phyloP scores from a whole-genome alignment of 2,888 invertebrate species.

The Dasysyrphus tricinctus region DNA sequence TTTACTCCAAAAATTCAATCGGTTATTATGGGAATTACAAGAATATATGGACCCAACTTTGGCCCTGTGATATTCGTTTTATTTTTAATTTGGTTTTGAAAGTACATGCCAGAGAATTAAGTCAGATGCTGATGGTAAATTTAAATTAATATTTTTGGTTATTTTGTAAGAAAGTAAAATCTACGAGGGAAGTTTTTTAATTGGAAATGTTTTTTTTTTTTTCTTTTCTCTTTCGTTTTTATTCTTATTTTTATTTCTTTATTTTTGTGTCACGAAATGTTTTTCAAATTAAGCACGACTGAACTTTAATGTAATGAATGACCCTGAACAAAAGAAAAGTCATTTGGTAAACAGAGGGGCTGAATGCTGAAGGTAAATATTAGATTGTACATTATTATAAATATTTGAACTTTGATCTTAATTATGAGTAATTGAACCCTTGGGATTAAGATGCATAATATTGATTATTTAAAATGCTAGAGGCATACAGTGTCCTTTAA shows the following conservation, averaged over 20 bases:
- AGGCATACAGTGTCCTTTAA: not conserved
- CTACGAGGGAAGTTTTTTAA: slow-evolving; percentile 38
- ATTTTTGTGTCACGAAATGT: slow-evolving; percentile 33
- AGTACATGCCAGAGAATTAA: slow-evolving; percentile 26
- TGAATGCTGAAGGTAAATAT: not conserved
- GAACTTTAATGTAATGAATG: slow-evolving; percentile 29
- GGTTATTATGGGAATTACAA: slow-evolving; percentile 54
- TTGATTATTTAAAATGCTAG: slow-evolving; percentile 8
- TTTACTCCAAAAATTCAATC: slow-evolving; percentile 46
- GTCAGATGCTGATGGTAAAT: slow-evolving; percentile 17
- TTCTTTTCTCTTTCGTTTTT: not conserved
- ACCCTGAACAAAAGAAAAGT: slow-evolving; percentile 22
- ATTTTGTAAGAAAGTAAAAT: slow-evolving; percentile 23
- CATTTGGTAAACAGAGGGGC: not conserved
- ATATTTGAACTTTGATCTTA: slow-evolving; percentile 34
- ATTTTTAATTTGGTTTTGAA: slow-evolving; percentile 49
- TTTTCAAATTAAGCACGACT: slow-evolving; percentile 34
- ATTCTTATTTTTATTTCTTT: slow-evolving; percentile 3
- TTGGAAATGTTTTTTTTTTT: slow-evolving; percentile 31
- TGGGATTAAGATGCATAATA: slow-evolving; percentile 10
- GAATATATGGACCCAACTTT: slow-evolving; percentile 61
- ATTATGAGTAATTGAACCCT: slow-evolving; percentile 31
- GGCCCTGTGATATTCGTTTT: slow-evolving; percentile 40
- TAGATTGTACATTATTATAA: slow-evolving; percentile 18
- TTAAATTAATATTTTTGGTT: slow-evolving; percentile 36